Conservation (phyloP, 2,797 vertebrate species). For the Peromyscus eremicus region DNA sequence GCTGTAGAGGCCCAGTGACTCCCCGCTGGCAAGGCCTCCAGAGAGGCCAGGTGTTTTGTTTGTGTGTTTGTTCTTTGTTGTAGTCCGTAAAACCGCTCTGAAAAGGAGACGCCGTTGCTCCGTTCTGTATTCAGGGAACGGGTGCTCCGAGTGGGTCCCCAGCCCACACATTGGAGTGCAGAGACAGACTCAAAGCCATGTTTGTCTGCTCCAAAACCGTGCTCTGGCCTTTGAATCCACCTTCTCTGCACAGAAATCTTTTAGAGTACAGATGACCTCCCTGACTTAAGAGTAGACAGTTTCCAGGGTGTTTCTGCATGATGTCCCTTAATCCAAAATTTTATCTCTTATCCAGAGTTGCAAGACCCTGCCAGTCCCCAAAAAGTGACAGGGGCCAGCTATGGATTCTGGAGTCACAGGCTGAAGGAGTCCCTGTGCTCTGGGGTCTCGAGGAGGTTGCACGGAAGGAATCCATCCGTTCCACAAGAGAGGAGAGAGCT, state of each 20-base stretch:
- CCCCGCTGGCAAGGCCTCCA: background rate
- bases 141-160: background rate
- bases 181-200: background rate
- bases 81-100: background rate
- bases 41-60: background rate
- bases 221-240: background rate
- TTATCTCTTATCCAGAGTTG: background rate
- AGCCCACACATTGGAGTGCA: background rate
- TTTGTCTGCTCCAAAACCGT: background rate
- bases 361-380: background rate
- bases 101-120: background rate
- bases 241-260: background rate
- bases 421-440: background rate
- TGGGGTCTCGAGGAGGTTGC: accelerated
- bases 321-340: background rate
- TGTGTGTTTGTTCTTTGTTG: background rate
- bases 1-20: background rate
- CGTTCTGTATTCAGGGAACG: conserved; percentile 24
- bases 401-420: background rate
- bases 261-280: background rate
- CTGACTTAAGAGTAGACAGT: background rate
- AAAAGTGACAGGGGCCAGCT: background rate
- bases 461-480: background rate
- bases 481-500: background rate
- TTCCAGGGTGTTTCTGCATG: background rate